Base-by-base conservation (phyloP, 2,113 vertebrate species). In the Datnioides undecimradiatus region DNA sequence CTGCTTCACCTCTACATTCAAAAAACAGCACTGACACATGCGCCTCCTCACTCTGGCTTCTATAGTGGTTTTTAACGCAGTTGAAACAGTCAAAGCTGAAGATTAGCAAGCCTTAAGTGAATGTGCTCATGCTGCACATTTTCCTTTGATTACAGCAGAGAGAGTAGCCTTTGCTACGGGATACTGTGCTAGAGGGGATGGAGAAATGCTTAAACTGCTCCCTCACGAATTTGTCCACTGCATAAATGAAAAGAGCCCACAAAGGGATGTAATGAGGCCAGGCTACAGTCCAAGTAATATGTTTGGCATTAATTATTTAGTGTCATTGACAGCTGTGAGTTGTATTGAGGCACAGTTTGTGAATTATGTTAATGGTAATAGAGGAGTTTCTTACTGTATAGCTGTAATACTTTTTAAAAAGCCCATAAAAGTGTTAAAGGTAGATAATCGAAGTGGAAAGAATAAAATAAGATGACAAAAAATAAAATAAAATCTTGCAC, bases 91-190 rank as follows among this genome's bases (percentile, higher is more conserved):
- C 58, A 11, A 52, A 65, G 76, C 65, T 65, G 62, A 46, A 87
- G 86, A 92, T 92, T 86, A 91, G 83, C 57, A 48, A 70, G 80
- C 76, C 82, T 62, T 74, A 81, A 87, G 66, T 70, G 70, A 87
- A 86, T 76, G 75, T 87, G 85, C 88, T 87, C 80, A 67, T 87
- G 69, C 63, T 83, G 81, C 85, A 84, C 74, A 85, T 89, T 91
- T 69, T 75, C 43, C 78, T 91, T 86, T 91, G 73, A 90, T 83
- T 87, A 76, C 65, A 88, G 65, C 46, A 46, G n/a, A 43, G 76
- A 62, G 67, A 72, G 46, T 55, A 76, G 57, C 60, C 75, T 70
- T 68, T 75, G 69, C 82, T 83, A 23, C 69, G 21, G 27, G 57
- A 85, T 69, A 6, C 36, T 25, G 73, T 21, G 66, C 64, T 73